These are phyloP conservation scores for Malurus melanocephalus DNA, from an alignment of 2,113 vertebrate species.

Conservation along the genomic window DNA sequence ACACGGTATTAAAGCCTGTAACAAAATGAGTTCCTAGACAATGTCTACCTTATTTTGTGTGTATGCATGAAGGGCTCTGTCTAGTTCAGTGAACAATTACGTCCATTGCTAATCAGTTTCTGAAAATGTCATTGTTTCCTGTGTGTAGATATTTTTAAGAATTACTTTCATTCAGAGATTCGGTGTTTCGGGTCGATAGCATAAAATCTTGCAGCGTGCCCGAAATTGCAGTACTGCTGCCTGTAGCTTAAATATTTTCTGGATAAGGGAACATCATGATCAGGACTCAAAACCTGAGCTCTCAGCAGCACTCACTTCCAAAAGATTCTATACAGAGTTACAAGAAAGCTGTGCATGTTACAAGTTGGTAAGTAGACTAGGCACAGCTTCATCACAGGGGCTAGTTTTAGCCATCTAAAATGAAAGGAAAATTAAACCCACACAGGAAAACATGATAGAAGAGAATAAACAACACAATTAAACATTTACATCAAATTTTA, in stretches of 20 bases:
- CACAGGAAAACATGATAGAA: background rate
- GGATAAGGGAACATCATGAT: background rate
- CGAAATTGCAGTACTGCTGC: background rate
- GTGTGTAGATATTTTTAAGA: constrained; percentile 38
- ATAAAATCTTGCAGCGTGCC: background rate
- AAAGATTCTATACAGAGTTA: background rate
- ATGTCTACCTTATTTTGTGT: background rate
- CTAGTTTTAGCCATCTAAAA: background rate
- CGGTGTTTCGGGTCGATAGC: background rate
- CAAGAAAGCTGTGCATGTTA: background rate
- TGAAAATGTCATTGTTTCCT: constrained; percentile 57
- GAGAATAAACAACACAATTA: background rate
- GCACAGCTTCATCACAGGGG: background rate
- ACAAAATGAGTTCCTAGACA: background rate
- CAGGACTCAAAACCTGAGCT: background rate
- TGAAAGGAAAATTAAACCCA: background rate
- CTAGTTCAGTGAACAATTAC: constrained; percentile 45
- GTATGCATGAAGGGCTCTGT: constrained; percentile 38
- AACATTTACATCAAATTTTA: background rate
- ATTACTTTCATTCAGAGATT: constrained; percentile 44
- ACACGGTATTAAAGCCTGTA: background rate
- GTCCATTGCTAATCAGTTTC: constrained; percentile 44
- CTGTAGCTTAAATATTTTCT: background rate
- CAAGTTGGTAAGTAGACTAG: background rate
- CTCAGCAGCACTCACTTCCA: background rate